Base-by-base conservation (phyloP, 2,888 invertebrate genomes). In the Halocaridina rubra region DNA sequence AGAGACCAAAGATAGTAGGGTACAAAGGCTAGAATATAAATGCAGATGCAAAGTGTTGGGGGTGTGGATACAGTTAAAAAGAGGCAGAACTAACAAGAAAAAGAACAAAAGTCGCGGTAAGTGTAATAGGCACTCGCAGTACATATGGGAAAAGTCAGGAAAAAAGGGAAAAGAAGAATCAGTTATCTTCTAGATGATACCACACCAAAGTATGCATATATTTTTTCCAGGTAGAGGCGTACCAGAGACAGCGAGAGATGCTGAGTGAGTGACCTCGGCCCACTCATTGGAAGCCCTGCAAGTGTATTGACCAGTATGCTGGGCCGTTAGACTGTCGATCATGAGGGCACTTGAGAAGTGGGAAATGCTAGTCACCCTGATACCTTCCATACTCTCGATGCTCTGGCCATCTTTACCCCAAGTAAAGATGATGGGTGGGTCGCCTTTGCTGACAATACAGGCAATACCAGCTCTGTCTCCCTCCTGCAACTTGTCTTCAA, bases 381-480 rank as follows among this genome's bases (percentile, higher is more conserved):
- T 69, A 30, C 27, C 69, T 30, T 69, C 69, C 3, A 32, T 19
- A 16, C 69, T 19, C 16, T 46, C 57, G 29, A 75, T 75, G 27
- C 57, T 53, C 59, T 91, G 90, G 32, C 92, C 92, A 89, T 93
- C 92, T 90, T 93, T 93, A 78, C 91, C 89, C 92, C 92, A 92
- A 29, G 89, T 89, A 78, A 92, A 90, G 81, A 89, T 89, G 72
- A 92, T 90, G 16, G 92, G 92, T 33, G 91, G 90, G 89, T 92
- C 92, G 5, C 92, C 92, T 82, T 91, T 91, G 88, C 91, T 91
- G 80, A 92, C 91, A 19, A 91, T 91, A 89, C 92, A 92, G 2
- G 91, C 90, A 78, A 92, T 90, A 10, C 91, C 88, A 89, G 90
- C 90, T 89, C 92, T 85, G 90, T 91, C 89, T 89, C 90, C 89